A percentile compares a stretch with the other conserved stretches of the same genome.
Conservation (phyloP, 2,888 invertebrate genomes). For the Gonocerus acuteangulatus region DNA sequence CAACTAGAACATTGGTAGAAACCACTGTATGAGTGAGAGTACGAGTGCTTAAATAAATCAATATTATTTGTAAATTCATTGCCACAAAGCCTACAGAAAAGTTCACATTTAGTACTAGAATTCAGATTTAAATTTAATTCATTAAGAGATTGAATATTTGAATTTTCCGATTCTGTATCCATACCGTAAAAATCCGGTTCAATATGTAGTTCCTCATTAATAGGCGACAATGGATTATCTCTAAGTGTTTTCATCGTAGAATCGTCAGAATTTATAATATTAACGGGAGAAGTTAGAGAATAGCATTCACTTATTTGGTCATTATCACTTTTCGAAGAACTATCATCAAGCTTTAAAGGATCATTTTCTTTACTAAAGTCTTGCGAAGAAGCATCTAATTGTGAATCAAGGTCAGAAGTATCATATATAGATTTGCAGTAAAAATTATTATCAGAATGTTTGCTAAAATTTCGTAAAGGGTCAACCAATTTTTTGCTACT, state of each 20-base stretch:
- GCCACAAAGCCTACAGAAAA: conserved; percentile 32
- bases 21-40: conserved; percentile 31
- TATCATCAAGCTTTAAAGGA: conserved; percentile 18
- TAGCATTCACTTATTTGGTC: conserved; percentile 15
- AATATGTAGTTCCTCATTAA: conserved; percentile 3
- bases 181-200: conserved; percentile 8
- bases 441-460: background rate
- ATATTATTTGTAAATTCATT: conserved; percentile 28
- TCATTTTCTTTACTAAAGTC: conserved; percentile 12
- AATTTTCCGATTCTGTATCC: conserved; percentile 9
- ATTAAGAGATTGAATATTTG: conserved; percentile 14
- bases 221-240: conserved; percentile 7
- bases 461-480: background rate
- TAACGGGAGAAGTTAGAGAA: conserved; percentile 12
- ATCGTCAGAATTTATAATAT: conserved; percentile 8
- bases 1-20: conserved; percentile 35
- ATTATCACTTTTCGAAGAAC: conserved; percentile 15
- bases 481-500: background rate
- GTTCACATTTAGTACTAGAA: background rate
- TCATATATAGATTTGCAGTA: background rate
- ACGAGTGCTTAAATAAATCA: conserved; percentile 33
- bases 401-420: conserved; percentile 7
- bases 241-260: background rate
- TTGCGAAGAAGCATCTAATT: conserved; percentile 1
- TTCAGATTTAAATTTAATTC: conserved; percentile 9